Conservation (phyloP, 1,140 invertebrate species). For the Zaprionus nigranus region DNA sequence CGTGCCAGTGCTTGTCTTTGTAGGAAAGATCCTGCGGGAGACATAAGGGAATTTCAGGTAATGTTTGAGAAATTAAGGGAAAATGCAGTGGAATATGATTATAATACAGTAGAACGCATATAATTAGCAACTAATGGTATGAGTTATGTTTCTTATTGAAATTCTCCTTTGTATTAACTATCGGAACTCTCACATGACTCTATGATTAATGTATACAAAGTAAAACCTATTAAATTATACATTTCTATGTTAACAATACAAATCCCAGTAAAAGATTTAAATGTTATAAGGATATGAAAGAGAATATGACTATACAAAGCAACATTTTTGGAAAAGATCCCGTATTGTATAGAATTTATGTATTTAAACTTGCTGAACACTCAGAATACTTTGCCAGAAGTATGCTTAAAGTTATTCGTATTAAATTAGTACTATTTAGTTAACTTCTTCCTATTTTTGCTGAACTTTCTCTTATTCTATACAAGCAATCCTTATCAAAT, state of each 20-base stretch:
- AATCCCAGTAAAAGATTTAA: too few species aligned
- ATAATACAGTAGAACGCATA: background rate
- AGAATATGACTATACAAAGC: too few species aligned
- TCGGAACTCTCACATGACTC: background rate
- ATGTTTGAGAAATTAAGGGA: background rate
- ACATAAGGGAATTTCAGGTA: background rate
- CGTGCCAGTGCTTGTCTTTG: constrained; percentile 99
- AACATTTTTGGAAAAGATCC: too few species aligned
- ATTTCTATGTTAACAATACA: too few species aligned
- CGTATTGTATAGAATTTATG: too few species aligned
- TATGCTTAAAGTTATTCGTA: too few species aligned
- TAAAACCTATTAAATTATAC: too few species aligned
- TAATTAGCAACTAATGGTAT: background rate
- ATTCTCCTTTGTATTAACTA: too few species aligned
- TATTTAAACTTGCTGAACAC: background rate
- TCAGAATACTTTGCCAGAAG: background rate
- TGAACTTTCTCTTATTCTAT: background rate
- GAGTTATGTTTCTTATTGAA: too few species aligned
- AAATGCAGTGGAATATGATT: background rate
- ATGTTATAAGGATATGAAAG: too few species aligned
- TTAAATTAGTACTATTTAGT: background rate
- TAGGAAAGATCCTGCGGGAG: constrained; percentile 97
- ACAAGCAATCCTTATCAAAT: background rate
- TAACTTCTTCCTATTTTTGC: background rate
- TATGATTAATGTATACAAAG: too few species aligned